Evolutionary conservation across 1,140 invertebrate species (phyloP).

Genomic region (Tenebrio molitor): DNA sequence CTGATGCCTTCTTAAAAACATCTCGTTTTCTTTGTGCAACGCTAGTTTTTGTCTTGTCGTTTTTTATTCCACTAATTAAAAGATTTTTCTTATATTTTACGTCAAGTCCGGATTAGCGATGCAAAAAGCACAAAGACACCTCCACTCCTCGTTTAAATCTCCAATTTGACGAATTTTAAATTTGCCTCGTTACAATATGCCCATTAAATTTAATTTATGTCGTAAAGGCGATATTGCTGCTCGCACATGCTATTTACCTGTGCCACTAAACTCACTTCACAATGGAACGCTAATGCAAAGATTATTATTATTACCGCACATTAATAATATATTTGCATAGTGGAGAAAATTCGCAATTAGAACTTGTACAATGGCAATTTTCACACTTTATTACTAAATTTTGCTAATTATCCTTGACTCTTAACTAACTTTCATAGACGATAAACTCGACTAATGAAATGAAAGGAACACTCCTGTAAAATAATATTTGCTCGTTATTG

Average conservation of each 20-base stretch:
- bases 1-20: conserved; percentile 43
- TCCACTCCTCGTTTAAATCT: not conserved
- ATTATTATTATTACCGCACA: conserved; percentile 32
- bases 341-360: conserved; percentile 28
- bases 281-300: conserved; percentile 38
- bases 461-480: not conserved
- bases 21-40: conserved; percentile 36
- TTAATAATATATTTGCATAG: conserved; percentile 35
- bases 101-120: not conserved
- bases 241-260: conserved; percentile 30
- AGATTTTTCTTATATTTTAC: conserved; percentile 30
- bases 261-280: conserved; percentile 24
- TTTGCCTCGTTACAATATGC: not conserved
- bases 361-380: conserved; percentile 25
- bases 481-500: too few relatives aligned
- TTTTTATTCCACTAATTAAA: conserved; percentile 18
- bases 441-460: conserved; percentile 13
- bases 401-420: conserved; percentile 21
- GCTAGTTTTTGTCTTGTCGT: conserved; percentile 13
- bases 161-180: conserved; percentile 12
- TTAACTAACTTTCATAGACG: conserved; percentile 33
- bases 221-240: conserved; percentile 22
- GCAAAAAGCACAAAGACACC: not conserved
- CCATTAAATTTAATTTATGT: conserved; percentile 25
- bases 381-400: conserved; percentile 16